These are phyloP conservation scores for Prionace glauca DNA, from an alignment of 2,797 vertebrate genomes.

Conservation along the genomic window DNA sequence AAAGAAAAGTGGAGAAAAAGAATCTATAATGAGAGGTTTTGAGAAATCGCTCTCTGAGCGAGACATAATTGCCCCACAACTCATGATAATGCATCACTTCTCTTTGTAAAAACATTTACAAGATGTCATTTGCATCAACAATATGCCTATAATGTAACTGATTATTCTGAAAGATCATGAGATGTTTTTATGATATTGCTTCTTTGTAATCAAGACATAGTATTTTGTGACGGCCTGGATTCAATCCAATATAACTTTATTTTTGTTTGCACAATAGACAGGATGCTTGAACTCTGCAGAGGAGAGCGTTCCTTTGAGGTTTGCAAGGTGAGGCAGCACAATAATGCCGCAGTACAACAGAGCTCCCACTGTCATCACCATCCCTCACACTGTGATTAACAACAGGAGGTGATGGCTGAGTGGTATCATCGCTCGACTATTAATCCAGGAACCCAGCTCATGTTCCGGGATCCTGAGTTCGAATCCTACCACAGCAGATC, in stretches of 20 bases:
- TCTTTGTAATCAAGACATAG: background rate
- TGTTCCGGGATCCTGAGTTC: too few relatives aligned
- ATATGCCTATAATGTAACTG: background rate
- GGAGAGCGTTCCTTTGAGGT: background rate
- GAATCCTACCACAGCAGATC: too few relatives aligned
- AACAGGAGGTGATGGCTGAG: background rate
- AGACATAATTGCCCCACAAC: background rate
- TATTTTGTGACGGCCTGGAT: conserved; percentile 1
- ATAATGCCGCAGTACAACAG: background rate
- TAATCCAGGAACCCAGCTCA: too few relatives aligned
- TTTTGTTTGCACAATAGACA: background rate
- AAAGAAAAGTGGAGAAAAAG: background rate
- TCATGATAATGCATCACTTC: conserved; percentile 17
- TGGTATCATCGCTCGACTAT: too few relatives aligned
- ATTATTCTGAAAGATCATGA: conserved; percentile 11
- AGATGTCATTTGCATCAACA: conserved; percentile 32
- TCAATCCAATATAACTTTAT: background rate
- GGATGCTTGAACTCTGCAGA: background rate
- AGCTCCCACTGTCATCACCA: background rate
- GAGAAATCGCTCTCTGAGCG: background rate
- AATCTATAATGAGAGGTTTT: conserved; percentile 21
- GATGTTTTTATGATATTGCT: background rate
- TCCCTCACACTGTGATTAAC: background rate
- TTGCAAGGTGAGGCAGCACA: background rate
- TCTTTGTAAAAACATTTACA: conserved; percentile 15